Conservation (phyloP, 2,888 invertebrate genomes). For the Thelaira solivaga region DNA sequence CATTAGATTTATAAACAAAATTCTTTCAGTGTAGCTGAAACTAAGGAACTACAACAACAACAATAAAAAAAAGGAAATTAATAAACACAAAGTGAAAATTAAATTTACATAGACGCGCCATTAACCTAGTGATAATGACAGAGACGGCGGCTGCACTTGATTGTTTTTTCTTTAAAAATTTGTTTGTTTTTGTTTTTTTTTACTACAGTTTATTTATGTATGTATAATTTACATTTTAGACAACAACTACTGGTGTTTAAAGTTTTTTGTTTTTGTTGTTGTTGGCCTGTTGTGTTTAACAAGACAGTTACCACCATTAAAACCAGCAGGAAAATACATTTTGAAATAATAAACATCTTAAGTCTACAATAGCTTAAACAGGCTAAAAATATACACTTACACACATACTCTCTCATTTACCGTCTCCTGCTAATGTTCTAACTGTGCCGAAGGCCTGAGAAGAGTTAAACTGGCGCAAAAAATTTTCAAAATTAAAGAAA, state of each 20-base stretch:
- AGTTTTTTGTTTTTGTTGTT: not conserved
- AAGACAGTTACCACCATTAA: constrained; percentile 30
- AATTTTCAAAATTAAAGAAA: too few species aligned
- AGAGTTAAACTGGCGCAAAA: too few species aligned
- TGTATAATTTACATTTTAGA: constrained; percentile 49
- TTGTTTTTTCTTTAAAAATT: not conserved
- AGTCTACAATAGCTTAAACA: not conserved
- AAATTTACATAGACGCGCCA: constrained; percentile 59
- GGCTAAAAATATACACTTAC: not conserved
- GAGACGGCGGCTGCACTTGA: constrained; percentile 50
- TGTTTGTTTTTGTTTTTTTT: not conserved
- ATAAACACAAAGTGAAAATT: constrained; percentile 42
- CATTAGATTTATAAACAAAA: not conserved
- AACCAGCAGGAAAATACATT: constrained; percentile 23
- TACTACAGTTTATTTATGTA: constrained; percentile 5
- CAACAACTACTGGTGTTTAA: constrained; percentile 51
- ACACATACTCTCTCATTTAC: not conserved
- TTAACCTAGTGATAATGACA: constrained; percentile 58
- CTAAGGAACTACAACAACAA: too few species aligned
- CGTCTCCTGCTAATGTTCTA: too few species aligned
- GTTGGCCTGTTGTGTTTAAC: constrained; percentile 35
- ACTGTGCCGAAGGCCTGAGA: too few species aligned
- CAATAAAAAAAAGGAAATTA: constrained; percentile 38
- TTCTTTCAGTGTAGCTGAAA: not conserved
- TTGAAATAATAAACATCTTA: constrained; percentile 48